A percentile compares a stretch with the other conserved stretches of the same genome.
These are phyloP conservation scores for Geopemphigus sp. DNA, from an alignment of 1,140 invertebrate species.

Conservation along the genomic window DNA sequence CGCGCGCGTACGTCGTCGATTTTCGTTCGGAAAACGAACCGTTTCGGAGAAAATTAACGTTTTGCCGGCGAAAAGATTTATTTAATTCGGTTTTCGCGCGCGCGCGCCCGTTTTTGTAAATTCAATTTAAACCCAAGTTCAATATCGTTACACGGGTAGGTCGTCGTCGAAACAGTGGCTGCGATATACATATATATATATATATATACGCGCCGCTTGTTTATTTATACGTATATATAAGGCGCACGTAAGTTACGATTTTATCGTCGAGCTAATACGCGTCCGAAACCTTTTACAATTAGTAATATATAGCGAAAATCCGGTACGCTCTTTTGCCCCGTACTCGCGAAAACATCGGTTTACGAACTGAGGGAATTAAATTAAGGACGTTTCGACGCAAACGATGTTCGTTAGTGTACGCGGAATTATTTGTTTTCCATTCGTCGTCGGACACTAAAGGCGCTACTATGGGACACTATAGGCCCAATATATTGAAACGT, in stretches of 20 bases:
- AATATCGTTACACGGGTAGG: conserved; percentile 19
- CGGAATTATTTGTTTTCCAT: no score
- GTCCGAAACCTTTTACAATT: conserved; percentile 3
- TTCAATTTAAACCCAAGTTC: conserved; percentile 41
- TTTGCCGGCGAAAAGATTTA: conserved; percentile 34
- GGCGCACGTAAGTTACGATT: neutral
- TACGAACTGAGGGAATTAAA: neutral
- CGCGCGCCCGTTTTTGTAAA: conserved; percentile 39
- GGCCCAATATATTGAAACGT: no score
- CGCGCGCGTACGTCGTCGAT: conserved; percentile 2
- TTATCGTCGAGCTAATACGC: neutral
- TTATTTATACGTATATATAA: no score
- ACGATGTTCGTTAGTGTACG: no score
- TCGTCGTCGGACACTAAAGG: no score
- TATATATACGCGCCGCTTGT: no score
- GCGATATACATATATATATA: neutral
- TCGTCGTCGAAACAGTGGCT: neutral
- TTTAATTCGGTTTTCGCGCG: conserved; percentile 15
- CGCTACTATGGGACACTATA: no score
- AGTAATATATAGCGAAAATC: no score
- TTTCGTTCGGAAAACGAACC: conserved; percentile 13
- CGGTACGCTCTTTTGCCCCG: no score
- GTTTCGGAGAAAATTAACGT: conserved; percentile 26
- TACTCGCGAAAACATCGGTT: neutral
- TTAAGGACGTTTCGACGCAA: neutral